Evolutionary conservation across 2,888 invertebrate genomes (phyloP), one percentile per base, ranked within the genome.

Genomic region (Choristoneura rosaceana): DNA sequence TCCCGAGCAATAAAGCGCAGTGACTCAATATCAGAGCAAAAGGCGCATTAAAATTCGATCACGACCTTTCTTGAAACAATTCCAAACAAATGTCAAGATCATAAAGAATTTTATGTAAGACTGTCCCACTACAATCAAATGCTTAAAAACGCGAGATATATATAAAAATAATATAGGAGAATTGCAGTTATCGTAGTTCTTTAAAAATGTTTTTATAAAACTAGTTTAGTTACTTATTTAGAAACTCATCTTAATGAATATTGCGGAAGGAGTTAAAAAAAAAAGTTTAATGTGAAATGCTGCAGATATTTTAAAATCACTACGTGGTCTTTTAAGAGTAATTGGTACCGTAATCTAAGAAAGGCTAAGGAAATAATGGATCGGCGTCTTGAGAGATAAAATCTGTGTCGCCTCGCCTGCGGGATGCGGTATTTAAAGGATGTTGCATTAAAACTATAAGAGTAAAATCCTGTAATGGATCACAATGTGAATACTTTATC

Each of bases 61-160:
- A 82, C 80, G 79, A 82, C 76, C 82, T 83, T 82, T 81, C 66
- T 69, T 80, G 79, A 82, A 82, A 82, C 77, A 82, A 83, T 85
- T 81, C 81, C 78, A 79, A 80, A 80, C 81, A 85, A 87, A 87
- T 87, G 87, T 86, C 86, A 87, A 84, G 84, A 83, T 78, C 82
- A 82, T 84, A 83, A 84, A 81, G 76, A 78, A 77, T 76, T 78
- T 74, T 78, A 78, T 71, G 75, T 60, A 47, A 52, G 41, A 41
- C 62, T 41, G 17, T 67, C 55, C 55, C 50, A n/a, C 65, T 65
- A 58, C 38, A 58, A 9, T 59, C 59, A 58, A 58, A 47, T 41
- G 43, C 55, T 67, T 71, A 61, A 58, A 64, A 71, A 50, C 17
- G 43, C 25, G 45, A 25, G 25, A 45, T 12, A 45, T 41, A 25